Evolutionary conservation across 2,113 vertebrate genomes (phyloP).

Genomic region (Lonchura striata): DNA sequence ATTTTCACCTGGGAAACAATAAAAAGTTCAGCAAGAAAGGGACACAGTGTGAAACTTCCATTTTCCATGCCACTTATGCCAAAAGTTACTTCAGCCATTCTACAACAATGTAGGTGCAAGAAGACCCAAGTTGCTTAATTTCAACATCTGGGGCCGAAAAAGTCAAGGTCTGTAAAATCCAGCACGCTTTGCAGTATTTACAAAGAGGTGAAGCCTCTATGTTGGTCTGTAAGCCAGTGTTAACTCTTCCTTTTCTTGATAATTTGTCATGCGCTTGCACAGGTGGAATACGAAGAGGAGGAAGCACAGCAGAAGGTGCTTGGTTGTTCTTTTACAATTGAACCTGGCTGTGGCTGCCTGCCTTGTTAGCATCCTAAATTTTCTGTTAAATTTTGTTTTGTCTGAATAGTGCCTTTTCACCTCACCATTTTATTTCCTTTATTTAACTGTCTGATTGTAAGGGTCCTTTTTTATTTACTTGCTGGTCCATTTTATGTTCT

Average conservation of each 20-base stretch:
- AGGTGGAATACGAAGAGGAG: constrained; percentile 72
- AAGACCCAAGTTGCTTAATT: constrained; percentile 73
- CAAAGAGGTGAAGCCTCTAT: constrained; percentile 28
- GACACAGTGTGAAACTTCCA: constrained; percentile 64
- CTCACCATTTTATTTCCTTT: constrained; percentile 33
- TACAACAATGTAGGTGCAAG: constrained; percentile 34
- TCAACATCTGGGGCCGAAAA: constrained; percentile 60
- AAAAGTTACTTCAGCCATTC: constrained; percentile 72
- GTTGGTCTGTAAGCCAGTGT: neutral
- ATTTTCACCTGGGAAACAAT: neutral
- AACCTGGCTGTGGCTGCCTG: constrained; percentile 44
- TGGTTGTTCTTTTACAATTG: constrained; percentile 39
- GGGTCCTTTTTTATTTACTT: constrained; percentile 44
- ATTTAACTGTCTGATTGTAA: constrained; percentile 40
- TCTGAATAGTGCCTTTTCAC: constrained; percentile 39
- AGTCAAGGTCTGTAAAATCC: constrained; percentile 82
- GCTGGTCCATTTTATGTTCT: constrained; percentile 56
- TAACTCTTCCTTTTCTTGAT: constrained; percentile 53
- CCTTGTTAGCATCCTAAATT: neutral
- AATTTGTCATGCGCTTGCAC: constrained; percentile 13
- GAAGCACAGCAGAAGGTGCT: constrained; percentile 68
- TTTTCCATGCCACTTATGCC: constrained; percentile 81
- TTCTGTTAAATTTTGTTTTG: constrained; percentile 43
- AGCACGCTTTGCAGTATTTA: constrained; percentile 39
- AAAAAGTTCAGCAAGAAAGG: neutral